Conservation (phyloP, 2,113 vertebrate genomes). For the Balaenoptera acutorostrata region DNA sequence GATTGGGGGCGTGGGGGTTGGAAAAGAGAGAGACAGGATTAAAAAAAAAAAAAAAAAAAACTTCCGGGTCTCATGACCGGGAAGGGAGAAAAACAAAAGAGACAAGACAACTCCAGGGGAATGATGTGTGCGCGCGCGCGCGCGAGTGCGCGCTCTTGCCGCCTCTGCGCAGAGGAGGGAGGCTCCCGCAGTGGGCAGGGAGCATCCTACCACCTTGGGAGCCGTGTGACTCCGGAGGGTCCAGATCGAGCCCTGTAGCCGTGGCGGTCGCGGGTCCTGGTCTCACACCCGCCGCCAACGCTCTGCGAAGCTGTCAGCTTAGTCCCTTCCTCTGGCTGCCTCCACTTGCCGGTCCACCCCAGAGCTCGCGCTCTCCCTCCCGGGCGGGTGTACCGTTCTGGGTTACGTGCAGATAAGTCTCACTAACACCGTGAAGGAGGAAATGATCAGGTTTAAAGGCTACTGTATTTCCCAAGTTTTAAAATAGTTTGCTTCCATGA, state of each 20-base stretch:
- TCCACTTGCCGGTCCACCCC: neutral
- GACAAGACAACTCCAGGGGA: slow-evolving; percentile 49
- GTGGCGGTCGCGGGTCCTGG: neutral
- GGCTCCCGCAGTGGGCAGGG: neutral
- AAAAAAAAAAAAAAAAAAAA: slow-evolving; percentile 68
- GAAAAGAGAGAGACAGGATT: slow-evolving; percentile 46
- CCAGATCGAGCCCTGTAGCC: neutral
- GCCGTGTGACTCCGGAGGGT: neutral
- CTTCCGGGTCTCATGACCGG: slow-evolving; percentile 80
- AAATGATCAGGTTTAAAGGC: neutral
- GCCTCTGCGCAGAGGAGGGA: neutral
- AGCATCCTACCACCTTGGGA: neutral
- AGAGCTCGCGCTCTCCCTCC: neutral
- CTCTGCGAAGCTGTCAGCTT: neutral
- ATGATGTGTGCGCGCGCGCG: neutral
- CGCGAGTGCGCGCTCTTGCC: neutral
- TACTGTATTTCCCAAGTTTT: neutral
- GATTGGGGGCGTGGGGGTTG: slow-evolving; percentile 32
- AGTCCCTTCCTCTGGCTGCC: neutral
- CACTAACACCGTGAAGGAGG: neutral
- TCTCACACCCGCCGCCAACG: neutral
- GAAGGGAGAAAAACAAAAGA: slow-evolving; percentile 73
- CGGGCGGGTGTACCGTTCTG: neutral
- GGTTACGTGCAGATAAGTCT: neutral
- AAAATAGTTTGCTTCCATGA: neutral